These are phyloP conservation scores for Excalfactoria chinensis DNA, from an alignment of 2,113 vertebrate genomes.

Conservation along the genomic window DNA sequence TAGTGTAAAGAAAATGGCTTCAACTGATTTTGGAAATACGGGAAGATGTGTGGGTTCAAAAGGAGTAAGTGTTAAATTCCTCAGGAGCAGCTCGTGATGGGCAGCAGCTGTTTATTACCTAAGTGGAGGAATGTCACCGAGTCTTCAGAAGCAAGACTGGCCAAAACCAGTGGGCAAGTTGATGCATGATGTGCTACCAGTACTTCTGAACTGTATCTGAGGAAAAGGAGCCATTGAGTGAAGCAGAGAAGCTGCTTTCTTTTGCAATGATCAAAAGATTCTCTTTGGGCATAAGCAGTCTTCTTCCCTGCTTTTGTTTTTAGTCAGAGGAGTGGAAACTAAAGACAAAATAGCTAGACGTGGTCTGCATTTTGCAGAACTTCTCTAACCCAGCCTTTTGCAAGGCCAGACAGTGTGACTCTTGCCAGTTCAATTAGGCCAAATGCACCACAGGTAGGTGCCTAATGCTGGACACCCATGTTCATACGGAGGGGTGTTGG, in stretches of 20 bases:
- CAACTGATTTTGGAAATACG: background rate
- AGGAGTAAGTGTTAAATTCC: background rate
- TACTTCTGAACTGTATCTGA: background rate
- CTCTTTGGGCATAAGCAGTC: background rate
- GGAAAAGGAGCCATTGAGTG: background rate
- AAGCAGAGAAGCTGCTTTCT: accelerated
- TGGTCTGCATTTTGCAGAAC: background rate
- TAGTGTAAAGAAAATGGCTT: background rate
- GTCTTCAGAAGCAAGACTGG: background rate
- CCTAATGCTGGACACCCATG: background rate
- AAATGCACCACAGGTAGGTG: background rate
- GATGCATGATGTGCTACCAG: background rate
- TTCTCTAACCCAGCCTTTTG: background rate
- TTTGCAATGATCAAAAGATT: accelerated
- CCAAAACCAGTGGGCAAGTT: background rate
- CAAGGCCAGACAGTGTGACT: accelerated
- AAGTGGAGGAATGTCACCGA: background rate
- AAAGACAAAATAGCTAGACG: background rate
- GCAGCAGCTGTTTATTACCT: background rate
- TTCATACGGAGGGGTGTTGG: accelerated
- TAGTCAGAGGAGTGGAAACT: background rate
- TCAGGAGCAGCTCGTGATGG: accelerated
- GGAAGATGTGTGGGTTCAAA: background rate
- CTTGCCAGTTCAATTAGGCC: background rate
- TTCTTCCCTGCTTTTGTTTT: background rate